Base-by-base conservation (phyloP, 2,797 vertebrate species). In the Triplophysa bombifrons region DNA sequence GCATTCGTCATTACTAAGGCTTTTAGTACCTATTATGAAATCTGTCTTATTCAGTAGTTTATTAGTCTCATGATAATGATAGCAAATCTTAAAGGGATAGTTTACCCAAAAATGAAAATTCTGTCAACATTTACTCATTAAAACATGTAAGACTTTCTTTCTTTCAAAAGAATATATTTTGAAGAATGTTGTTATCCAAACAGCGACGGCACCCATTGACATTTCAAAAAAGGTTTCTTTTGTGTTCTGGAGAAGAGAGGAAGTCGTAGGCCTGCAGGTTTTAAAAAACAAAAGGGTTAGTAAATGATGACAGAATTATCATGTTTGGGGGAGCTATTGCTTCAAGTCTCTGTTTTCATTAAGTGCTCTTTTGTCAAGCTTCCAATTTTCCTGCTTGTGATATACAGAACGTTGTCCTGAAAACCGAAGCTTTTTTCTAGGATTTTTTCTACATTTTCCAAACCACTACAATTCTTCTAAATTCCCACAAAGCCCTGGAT, bases 391-490 rank as follows among this genome's bases (percentile, higher is more conserved):
- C 46, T 55, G 20, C 5, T 3, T 53, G 46, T 44, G 76, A 78
- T 78, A 64, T 72, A 30, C 16, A 16, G 20, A 53, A 2, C 0
- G 0, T n/a, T 64, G 20, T 66, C 7, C 30, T 48, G 20, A 79
- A 34, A 20, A 79, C 55, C n/a, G 17, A 34, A 66, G 13, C 20
- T 46, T 66, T 72, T 72, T 34, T 34, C 69, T 48, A 56, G 50
- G 17, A 46, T 65, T 78, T 72, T 4, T 4, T 63, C 20, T 25
- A 16, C 17, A 9, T 27, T 41, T 71, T 48, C 20, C n/a, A 63
- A 63, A 71, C 44, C 14, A 2, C 66, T 19, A 53, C 27, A 34
- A 60, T 60, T 27, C 58, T 60, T 60, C 22, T 60, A 34, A 17
- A 9, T 63, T 63, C 60, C 60, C 14, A 34, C 60, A 63, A 34